Evolutionary conservation across 2,797 vertebrate species (phyloP), one percentile per base, ranked within the genome.

Genomic region (Xiphorhynchus erythropygius): DNA sequence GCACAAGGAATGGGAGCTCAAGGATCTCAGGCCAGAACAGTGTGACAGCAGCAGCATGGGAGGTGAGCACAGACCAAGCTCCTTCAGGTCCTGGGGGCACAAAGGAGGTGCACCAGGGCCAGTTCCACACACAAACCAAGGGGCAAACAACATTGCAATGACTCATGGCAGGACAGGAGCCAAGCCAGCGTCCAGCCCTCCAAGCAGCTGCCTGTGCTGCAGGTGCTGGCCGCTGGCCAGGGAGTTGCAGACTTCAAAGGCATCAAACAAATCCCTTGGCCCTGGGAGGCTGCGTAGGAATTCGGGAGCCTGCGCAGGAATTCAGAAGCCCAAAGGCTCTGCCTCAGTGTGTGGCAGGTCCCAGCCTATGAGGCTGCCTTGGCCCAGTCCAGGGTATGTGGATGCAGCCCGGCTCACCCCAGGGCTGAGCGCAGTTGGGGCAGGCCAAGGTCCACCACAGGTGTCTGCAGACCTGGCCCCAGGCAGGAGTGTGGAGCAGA

Each of bases 251-350:
- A 63, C 37, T 37, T 75, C 93, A 81, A 74, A 88, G 62, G 64
- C 69, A 81, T 49, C 17, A 5, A 70, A 73, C 42, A 52, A 63
- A 80, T 9, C 55, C 47, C 55, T 57, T 5, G 1, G 84, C 39
- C 42, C 62, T 18, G 30, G 33, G 30, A 87, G 30, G 46, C 44
- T 30, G 30, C 0, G 0, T n/a, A 1, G 50, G 4, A 82, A 56
- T 13, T n/a, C 0, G 0, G 2, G 41, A 65, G 33, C 56, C 56
- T 11, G 25, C 0, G 0, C n/a, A 1, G 50, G 4, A 82, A 49
- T 15, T 28, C 0, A 0, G 3, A 37, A 65, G 44, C 12, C 49
- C 33, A 23, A 32, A 28, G 75, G 44, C 28, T 69, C 42, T 44
- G 79, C 28, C 37, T 50, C 6, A 4, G 64, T 11, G 44, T 25